These are phyloP conservation scores for Hemiprocne comata DNA, from an alignment of 2,113 vertebrate species.

Conservation along the genomic window DNA sequence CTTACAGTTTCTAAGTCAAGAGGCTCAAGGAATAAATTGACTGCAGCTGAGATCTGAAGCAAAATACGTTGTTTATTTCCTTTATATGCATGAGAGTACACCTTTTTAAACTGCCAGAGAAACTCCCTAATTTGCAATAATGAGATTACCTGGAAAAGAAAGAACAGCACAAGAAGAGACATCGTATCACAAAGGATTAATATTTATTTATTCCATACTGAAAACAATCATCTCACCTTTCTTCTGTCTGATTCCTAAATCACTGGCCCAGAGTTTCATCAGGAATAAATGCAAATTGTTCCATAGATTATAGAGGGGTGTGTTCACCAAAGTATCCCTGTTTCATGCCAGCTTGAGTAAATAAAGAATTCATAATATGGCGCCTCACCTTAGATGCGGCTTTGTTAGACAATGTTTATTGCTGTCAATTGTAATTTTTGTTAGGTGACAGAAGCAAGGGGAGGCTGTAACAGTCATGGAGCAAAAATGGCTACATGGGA, in stretches of 20 bases:
- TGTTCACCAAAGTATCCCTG: background rate
- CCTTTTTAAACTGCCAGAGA: constrained; percentile 12
- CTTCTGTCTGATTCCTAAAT: background rate
- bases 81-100: background rate
- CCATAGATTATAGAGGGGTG: background rate
- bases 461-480: background rate
- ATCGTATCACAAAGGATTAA: background rate
- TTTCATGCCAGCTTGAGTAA: background rate
- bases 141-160: constrained; percentile 32
- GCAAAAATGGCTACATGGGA: background rate
- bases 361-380: background rate
- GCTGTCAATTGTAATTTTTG: background rate
- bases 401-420: background rate
- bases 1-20: background rate
- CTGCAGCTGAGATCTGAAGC: constrained; percentile 52
- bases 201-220: background rate
- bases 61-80: constrained; percentile 46
- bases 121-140: constrained; percentile 45
- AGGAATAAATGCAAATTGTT: background rate
- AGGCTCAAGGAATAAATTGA: constrained; percentile 38
- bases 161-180: background rate
- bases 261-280: background rate
- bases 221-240: background rate
- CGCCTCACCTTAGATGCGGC: background rate
- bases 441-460: background rate